Conservation (phyloP, 2,113 vertebrate species). For the Thinocorus orbignyianus region DNA sequence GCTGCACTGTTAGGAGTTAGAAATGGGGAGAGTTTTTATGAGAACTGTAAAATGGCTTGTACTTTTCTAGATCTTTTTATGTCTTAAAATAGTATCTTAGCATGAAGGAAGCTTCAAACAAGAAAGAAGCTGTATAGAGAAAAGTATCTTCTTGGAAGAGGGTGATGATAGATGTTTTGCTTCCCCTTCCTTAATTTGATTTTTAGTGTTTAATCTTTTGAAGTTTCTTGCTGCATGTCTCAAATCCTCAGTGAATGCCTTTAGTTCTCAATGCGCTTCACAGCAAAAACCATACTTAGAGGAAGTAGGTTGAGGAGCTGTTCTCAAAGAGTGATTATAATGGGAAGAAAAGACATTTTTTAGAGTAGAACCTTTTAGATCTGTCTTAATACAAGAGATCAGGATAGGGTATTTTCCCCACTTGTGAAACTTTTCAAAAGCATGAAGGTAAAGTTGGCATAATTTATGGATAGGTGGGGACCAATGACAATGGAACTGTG, state of each 20-base stretch:
- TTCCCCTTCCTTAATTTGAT: neutral
- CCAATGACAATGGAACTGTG: neutral
- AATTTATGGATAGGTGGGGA: neutral
- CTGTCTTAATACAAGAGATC: neutral
- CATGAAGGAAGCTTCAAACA: neutral
- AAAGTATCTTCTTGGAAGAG: neutral
- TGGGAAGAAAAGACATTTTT: neutral
- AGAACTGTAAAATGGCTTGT: neutral
- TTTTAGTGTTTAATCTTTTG: neutral
- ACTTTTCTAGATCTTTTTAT: neutral
- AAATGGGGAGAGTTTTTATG: neutral
- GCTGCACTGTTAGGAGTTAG: neutral
- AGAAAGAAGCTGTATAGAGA: neutral
- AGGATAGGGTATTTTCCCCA: neutral
- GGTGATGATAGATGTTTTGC: neutral
- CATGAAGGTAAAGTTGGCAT: accelerated
- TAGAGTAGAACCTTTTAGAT: neutral
- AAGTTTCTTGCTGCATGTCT: neutral
- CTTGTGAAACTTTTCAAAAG: accelerated
- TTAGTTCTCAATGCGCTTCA: neutral
- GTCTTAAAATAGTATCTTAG: neutral
- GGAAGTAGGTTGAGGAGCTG: neutral
- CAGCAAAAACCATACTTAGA: neutral
- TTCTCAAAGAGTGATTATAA: neutral
- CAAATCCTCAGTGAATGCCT: neutral